These are phyloP conservation scores for Leptinotarsa rubiginosa DNA, from an alignment of 2,888 invertebrate species.

Conservation along the genomic window DNA sequence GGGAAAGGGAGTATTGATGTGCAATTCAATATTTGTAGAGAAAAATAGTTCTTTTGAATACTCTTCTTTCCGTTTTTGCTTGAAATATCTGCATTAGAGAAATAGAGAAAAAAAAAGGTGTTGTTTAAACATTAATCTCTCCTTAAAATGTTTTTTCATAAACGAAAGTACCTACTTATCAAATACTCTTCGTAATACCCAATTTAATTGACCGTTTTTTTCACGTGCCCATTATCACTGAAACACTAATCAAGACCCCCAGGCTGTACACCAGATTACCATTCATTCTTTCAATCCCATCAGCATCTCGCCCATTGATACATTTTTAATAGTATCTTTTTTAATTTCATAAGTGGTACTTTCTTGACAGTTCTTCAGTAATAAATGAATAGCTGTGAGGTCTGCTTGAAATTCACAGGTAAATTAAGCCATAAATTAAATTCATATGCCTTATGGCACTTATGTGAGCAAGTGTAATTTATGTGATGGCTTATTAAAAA, in stretches of 20 bases:
- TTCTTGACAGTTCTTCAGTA: constrained; percentile 14
- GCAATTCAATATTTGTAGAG: too few relatives aligned
- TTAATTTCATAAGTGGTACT: constrained; percentile 25
- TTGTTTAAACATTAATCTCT: too few relatives aligned
- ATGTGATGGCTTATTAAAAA: constrained; percentile 24
- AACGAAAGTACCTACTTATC: too few relatives aligned
- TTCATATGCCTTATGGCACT: constrained; percentile 16
- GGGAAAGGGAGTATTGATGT: too few relatives aligned
- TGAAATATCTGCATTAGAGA: too few relatives aligned
- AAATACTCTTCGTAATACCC: too few relatives aligned
- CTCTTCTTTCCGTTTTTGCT: too few relatives aligned
- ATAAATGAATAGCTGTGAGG: constrained; percentile 21
- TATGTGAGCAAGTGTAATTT: constrained; percentile 27
- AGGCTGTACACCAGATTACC: constrained; percentile 6
- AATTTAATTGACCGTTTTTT: background rate
- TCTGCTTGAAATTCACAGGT: constrained; percentile 28
- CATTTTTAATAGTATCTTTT: constrained; percentile 22
- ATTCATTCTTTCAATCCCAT: constrained; percentile 16
- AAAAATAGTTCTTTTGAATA: too few relatives aligned
- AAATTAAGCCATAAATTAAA: constrained; percentile 28
- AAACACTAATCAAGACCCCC: background rate
- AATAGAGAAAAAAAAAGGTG: too few relatives aligned
- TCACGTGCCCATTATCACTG: background rate
- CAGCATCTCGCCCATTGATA: constrained; percentile 16
- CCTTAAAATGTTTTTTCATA: too few relatives aligned